Percentiles rank a stretch among this genome's conserved stretches.
phyloP scores from a whole-genome alignment of 2,113 vertebrate genomes.

The Micronycteris hirsuta region DNA sequence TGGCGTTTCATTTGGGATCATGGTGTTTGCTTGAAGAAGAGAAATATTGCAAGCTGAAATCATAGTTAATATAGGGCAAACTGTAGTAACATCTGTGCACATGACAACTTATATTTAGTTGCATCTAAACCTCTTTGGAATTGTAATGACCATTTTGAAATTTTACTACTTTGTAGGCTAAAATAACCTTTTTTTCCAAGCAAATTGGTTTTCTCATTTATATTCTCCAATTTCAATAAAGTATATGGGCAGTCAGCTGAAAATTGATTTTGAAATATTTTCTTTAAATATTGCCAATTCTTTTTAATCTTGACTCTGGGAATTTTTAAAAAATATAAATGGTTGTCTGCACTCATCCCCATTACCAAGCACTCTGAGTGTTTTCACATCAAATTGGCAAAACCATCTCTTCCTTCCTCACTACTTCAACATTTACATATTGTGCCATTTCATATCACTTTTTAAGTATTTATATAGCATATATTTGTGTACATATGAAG shows the following conservation, averaged over 20 bases:
- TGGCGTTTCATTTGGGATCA: slow-evolving; percentile 18
- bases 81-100: slow-evolving; percentile 48
- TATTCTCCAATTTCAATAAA: neutral
- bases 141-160: slow-evolving; percentile 32
- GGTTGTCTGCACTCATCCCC: neutral
- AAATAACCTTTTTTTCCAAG: slow-evolving; percentile 43
- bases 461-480: neutral
- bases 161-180: slow-evolving; percentile 16
- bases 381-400: neutral
- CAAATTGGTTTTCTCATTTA: slow-evolving; percentile 30
- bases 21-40: neutral
- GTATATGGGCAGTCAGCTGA: neutral
- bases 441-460: neutral
- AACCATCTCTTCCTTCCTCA: neutral
- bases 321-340: neutral
- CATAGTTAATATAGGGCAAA: slow-evolving; percentile 45
- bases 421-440: neutral
- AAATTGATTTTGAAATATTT: neutral
- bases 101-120: slow-evolving; percentile 47
- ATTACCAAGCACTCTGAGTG: neutral
- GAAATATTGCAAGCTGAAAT: slow-evolving; percentile 49
- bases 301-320: neutral
- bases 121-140: slow-evolving; percentile 9
- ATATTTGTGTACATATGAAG: neutral
- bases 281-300: neutral